phyloP scores from a whole-genome alignment of 2,113 vertebrate genomes.

The Campylomormyrus numenius region DNA sequence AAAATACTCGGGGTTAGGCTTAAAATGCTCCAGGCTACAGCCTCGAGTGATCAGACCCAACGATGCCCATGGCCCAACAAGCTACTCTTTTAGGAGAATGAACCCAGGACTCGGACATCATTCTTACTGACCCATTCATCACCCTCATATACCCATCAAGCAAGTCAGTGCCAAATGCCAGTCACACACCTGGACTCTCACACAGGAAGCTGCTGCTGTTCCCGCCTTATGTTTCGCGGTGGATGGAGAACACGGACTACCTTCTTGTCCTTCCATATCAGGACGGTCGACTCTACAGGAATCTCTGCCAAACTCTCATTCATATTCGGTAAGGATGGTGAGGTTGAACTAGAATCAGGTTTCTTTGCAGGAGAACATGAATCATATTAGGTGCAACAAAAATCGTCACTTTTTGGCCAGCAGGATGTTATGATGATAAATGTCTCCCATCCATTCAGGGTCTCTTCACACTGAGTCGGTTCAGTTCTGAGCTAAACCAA shows the following conservation, averaged over 20 bases:
- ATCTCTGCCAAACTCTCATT: not conserved
- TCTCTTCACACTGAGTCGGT: not conserved
- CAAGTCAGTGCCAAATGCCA: not conserved
- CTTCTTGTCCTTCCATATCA: not conserved
- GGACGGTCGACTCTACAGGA: not conserved
- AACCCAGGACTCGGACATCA: not conserved
- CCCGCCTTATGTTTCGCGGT: not conserved
- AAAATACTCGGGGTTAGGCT: no score
- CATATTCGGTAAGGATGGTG: not conserved
- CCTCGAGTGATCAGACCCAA: no score
- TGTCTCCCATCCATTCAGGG: not conserved
- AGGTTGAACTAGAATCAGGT: not conserved
- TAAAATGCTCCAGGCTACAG: no score
- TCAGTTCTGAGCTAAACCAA: not conserved
- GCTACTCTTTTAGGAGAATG: not conserved
- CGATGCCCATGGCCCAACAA: not conserved
- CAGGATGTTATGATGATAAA: not conserved
- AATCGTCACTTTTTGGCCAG: not conserved
- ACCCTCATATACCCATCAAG: not conserved
- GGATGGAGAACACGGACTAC: not conserved
- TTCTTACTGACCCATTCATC: not conserved
- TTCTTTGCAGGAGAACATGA: not conserved
- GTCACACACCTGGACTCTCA: not conserved
- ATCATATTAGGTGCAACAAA: constrained; percentile 1
- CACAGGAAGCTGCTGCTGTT: not conserved